Percentiles rank a stretch among this genome's conserved stretches.
phyloP scores from a whole-genome alignment of 1,140 invertebrate species.

The Drosophila nebulosa region DNA sequence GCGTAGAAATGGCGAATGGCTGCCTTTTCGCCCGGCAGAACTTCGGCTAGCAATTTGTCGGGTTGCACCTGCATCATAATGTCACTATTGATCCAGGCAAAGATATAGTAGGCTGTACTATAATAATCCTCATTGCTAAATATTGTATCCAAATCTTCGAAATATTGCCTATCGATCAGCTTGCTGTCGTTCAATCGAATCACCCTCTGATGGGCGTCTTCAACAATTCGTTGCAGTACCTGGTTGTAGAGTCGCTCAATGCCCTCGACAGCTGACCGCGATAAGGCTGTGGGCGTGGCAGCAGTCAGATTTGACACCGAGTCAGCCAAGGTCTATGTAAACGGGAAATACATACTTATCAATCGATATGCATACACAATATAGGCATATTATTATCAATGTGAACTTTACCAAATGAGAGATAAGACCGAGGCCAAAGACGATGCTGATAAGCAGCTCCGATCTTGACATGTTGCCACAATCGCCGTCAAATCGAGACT shows the following conservation, averaged over 20 bases:
- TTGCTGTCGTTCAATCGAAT: slow-evolving; percentile 30
- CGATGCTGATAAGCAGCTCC: slow-evolving; percentile 36
- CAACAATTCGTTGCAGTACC: slow-evolving; percentile 37
- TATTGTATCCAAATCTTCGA: slow-evolving; percentile 38
- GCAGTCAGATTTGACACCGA: background rate
- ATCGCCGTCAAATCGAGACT: slow-evolving; percentile 26
- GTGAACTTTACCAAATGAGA: slow-evolving; percentile 18
- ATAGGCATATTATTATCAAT: background rate
- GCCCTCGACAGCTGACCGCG: background rate
- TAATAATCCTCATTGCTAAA: slow-evolving; percentile 41
- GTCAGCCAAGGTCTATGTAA: slow-evolving; percentile 15
- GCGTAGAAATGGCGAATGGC: slow-evolving; percentile 42
- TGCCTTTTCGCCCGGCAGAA: slow-evolving; percentile 50
- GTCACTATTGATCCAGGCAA: slow-evolving; percentile 41
- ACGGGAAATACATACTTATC: background rate
- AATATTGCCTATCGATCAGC: slow-evolving; percentile 50
- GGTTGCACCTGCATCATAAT: slow-evolving; percentile 12
- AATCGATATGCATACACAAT: background rate
- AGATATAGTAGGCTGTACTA: slow-evolving; percentile 52
- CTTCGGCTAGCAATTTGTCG: slow-evolving; percentile 25
- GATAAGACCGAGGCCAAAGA: slow-evolving; percentile 20
- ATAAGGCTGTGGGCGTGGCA: background rate
- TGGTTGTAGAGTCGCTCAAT: slow-evolving; percentile 54
- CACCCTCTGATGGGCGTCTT: slow-evolving; percentile 18
- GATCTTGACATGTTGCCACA: slow-evolving; percentile 33